Percentiles rank a stretch among this genome's conserved stretches.
Conservation (phyloP, 2,888 invertebrate genomes). For the Axea sp. region DNA sequence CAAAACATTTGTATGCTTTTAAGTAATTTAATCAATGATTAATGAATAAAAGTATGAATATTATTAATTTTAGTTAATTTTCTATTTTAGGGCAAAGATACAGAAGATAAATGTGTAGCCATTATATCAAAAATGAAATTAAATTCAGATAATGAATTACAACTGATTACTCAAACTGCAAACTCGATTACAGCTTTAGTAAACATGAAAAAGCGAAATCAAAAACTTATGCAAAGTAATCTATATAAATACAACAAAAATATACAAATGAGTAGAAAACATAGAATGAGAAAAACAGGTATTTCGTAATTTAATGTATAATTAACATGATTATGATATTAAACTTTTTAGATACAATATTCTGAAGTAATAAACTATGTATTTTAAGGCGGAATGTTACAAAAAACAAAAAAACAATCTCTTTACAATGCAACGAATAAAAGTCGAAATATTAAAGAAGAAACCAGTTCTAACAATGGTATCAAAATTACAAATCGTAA, state of each 20-base stretch:
- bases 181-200: slow-evolving; percentile 65
- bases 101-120: slow-evolving; percentile 69
- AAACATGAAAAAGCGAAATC: slow-evolving; percentile 63
- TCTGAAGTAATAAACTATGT: too few relatives aligned
- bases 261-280: slow-evolving; percentile 65
- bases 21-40: too few relatives aligned
- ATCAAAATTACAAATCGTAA: too few relatives aligned
- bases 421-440: slow-evolving; percentile 10
- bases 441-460: slow-evolving; percentile 25
- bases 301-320: slow-evolving; percentile 5
- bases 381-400: slow-evolving; percentile 46
- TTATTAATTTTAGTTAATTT: too few relatives aligned
- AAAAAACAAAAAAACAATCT: slow-evolving; percentile 42
- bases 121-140: slow-evolving; percentile 71
- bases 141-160: slow-evolving; percentile 71
- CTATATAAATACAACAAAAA: slow-evolving; percentile 70
- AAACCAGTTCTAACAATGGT: slow-evolving; percentile 24
- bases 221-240: slow-evolving; percentile 68
- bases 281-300: slow-evolving; percentile 66
- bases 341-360: too few relatives aligned
- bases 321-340: too few relatives aligned
- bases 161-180: slow-evolving; percentile 65
- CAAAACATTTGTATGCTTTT: too few relatives aligned
- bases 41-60: too few relatives aligned
- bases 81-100: slow-evolving; percentile 69